Evolutionary conservation across 1,140 invertebrate genomes (phyloP), one percentile per base, ranked within the genome.

Genomic region (Pomacea maculata): DNA sequence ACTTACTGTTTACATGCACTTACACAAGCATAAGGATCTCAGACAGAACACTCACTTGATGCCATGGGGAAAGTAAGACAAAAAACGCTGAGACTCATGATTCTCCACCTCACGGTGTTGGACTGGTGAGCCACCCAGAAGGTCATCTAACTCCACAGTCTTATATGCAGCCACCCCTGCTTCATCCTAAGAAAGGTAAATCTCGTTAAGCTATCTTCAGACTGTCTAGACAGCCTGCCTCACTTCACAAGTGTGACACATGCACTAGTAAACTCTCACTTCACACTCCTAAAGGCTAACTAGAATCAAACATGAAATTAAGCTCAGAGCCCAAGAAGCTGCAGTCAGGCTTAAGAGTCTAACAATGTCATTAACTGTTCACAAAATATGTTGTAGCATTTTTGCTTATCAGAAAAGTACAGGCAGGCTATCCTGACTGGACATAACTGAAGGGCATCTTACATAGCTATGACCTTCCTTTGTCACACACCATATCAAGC

Each of bases 81-180:
- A 91, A 91, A 98, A 98, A 75, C 94, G 90, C 78, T 95, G 93
- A 12, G 95, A 95, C 91, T 98, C 97, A 84, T 96, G 94, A 63
- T 89, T 95, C 95, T 94, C 97, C 92, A 95, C 94, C 92, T 98
- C 97, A 75, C 97, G 92, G 88, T 97, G 95, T 91, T 98, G 96
- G 0, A 97, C 93, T 1, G 97, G 96, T 25, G 92, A 93, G 7
- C 96, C 97, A 19, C 95, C 95, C 15, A 97, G 86, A 74, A 93
- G 92, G 82, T 94, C 93, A 85, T 95, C 94, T 68, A 96, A 90
- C 86, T 93, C 93, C 71, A 94, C 93, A n/a, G 94, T 92, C 86
- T 94, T 94, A 72, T 93, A 90, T 7, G 94, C 93, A 21, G 94
- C 93, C 9, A 93, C 92, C 77, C 94, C 94, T 82, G 93, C 92